Base-by-base conservation (phyloP, 1,140 invertebrate species). In the Neodiprion pinetum region DNA sequence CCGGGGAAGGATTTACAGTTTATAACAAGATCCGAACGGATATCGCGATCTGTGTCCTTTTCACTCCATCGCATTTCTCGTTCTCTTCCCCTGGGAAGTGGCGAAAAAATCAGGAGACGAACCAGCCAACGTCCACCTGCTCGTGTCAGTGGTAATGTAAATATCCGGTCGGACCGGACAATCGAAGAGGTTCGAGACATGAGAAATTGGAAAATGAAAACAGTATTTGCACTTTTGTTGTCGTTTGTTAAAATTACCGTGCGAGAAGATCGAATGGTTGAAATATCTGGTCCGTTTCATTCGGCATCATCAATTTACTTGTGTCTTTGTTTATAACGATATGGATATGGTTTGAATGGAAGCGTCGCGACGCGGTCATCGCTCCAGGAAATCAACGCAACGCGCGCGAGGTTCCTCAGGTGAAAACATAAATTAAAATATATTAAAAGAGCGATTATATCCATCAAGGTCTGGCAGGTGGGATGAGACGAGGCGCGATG, bases 351-450 rank as follows among this genome's bases (percentile, higher is more conserved):
- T 40, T 40, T 40, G 28, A 40, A 40, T 40, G 28, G 28, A 1
- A 5, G 28, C 71, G 61, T 69, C 49, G 40, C 69, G 73, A 75
- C 71, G 48, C 17, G 75, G 75, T 49, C 75, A 72, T 49, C 23
- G 65, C 21, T 50, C 53, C 69, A 68, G 78, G 75, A 83, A 83
- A 81, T 78, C 75, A 73, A 53, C 70, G 23, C 75, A 73, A 53
- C 70, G 23, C 67, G 23, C 67, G 67, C 14, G 68, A 75, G 28
- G 28, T 40, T 78, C 28, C 65, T 77, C 73, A 77, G 73, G 83
- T 78, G 80, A 83, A 83, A 79, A 81, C 73, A 81, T 78, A 83
- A 81, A 84, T 84, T 82, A 80, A 83, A 83, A 82, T 78, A 79
- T 75, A 77, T 77, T 74, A 76, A 74, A 71, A 78, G 66, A 61